phyloP scores from a whole-genome alignment of 2,113 vertebrate species.

The Hydrolagus affinis region DNA sequence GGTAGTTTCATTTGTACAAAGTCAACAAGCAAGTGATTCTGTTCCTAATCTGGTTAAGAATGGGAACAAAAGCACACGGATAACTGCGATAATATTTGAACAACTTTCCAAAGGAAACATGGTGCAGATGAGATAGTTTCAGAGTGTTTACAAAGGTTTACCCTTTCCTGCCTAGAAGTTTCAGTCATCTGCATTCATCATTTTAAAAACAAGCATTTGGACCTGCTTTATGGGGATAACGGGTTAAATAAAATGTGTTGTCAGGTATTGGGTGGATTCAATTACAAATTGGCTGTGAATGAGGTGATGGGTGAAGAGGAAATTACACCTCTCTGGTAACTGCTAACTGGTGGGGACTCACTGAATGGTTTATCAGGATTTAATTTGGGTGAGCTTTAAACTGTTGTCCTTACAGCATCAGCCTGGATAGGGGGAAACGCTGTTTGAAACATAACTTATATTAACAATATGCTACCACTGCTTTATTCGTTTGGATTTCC shows the following conservation, averaged over 20 bases:
- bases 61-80: background rate
- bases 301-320: background rate
- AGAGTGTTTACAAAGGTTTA: background rate
- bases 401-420: background rate
- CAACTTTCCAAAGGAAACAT: constrained; percentile 9
- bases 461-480: background rate
- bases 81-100: background rate
- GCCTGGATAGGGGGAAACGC: background rate
- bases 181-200: too few species aligned
- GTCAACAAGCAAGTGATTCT: background rate
- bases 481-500: background rate
- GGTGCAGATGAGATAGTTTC: background rate
- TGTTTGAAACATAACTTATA: too few species aligned
- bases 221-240: background rate
- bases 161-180: background rate
- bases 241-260: background rate
- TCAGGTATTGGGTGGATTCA: too few species aligned
- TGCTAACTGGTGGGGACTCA: background rate
- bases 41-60: background rate
- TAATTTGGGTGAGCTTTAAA: background rate
- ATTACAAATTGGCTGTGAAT: too few species aligned
- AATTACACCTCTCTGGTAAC: background rate
- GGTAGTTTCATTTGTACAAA: background rate
- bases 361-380: constrained; percentile 7
- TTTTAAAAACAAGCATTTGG: background rate